Base-by-base conservation (phyloP, 2,888 invertebrate species). In the Andrena trimmerana region DNA sequence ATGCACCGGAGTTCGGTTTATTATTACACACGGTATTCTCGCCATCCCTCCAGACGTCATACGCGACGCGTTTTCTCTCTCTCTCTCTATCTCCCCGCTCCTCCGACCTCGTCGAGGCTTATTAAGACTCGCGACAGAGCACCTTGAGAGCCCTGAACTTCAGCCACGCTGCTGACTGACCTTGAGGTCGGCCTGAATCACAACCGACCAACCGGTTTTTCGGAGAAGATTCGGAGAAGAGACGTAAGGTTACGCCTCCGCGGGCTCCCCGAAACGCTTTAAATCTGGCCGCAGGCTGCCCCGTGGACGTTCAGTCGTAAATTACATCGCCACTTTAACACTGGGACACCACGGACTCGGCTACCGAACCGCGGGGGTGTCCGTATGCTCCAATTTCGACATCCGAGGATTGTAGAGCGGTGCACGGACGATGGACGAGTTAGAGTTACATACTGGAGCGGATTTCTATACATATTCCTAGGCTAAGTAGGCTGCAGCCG, bases 101-200 rank as follows among this genome's bases (percentile, higher is more conserved):
- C 29, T 54, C 20, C 36, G 67, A 52, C 78, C 70, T 65, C 73
- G 67, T 54, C 52, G 73, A 63, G 24, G 77, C 83, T 84, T 83
- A 86, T 87, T 88, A 88, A 87, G 79, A 67, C 77, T 59, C 76
- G 73, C 77, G 72, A 79, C 72, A 66, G 74, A 79, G 74, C 79
- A 82, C 85, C 89, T 83, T 83, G 87, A 82, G 84, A 90, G 72
- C 89, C 89, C 86, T 89, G 89, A 89, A 89, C 89, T 90, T 90
- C 87, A 81, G 83, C 59, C 60, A 67, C 74, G 77, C 83, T 68
- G 84, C 85, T 84, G 88, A 90, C 82, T 84, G 84, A 86, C 83
- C 42, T 87, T 90, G 90, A 89, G 89, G 89, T 87, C 89, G 84
- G 81, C 76, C 81, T 87, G 89, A 88, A 90, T 89, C 90, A 83